Conservation (phyloP, 2,888 invertebrate species). For the Eledone cirrhosa region DNA sequence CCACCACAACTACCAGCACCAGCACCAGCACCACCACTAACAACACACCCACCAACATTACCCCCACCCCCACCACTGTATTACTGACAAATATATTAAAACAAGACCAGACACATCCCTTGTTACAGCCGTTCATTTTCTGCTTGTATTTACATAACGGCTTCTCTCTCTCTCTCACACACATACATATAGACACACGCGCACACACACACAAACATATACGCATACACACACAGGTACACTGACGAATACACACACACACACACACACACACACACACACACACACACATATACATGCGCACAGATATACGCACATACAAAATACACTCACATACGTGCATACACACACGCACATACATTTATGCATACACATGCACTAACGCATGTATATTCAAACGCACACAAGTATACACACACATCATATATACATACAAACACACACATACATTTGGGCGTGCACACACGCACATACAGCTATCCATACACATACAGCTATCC, state of each 20-base stretch:
- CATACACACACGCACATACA: not conserved
- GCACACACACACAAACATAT: no score
- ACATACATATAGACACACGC: not conserved
- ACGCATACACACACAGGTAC: not conserved
- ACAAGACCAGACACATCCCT: no score
- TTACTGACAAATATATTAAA: no score
- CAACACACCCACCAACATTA: no score
- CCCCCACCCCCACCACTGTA: no score
- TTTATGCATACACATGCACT: not conserved
- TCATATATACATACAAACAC: not conserved
- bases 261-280: not conserved
- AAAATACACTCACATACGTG: not conserved
- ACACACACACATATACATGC: not conserved
- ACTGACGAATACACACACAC: not conserved
- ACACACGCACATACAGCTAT: no score
- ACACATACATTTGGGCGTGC: no score
- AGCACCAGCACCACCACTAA: no score
- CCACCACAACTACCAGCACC: no score
- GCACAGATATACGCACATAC: not conserved
- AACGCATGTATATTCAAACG: not conserved
- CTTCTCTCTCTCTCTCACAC: not conserved
- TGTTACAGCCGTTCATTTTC: no score
- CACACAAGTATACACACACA: not conserved
- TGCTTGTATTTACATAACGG: no score
- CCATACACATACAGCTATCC: no score